These are phyloP conservation scores for Agriopis leucophaearia DNA, from an alignment of 2,888 invertebrate genomes.

Conservation along the genomic window DNA sequence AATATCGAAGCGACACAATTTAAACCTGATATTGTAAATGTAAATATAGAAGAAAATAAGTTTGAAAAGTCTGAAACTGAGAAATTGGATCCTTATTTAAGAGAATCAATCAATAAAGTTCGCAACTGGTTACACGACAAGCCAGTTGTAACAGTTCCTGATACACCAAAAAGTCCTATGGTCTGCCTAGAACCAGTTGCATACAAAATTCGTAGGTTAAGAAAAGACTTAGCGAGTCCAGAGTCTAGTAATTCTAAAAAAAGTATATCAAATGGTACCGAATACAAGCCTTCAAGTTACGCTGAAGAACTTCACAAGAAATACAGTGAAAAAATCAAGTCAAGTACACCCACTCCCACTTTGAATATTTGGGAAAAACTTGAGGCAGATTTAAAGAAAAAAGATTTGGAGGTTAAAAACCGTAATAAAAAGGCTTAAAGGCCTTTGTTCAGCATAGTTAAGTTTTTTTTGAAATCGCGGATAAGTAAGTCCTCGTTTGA, in stretches of 20 bases:
- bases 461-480: too few relatives aligned
- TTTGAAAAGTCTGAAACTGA: not conserved
- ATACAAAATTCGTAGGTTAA: slow-evolving; percentile 47
- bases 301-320: slow-evolving; percentile 55
- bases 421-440: slow-evolving; percentile 4
- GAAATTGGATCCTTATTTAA: not conserved
- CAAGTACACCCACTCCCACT: not conserved
- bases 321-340: slow-evolving; percentile 44
- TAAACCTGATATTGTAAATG: slow-evolving; percentile 10
- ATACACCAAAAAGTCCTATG: slow-evolving; percentile 30
- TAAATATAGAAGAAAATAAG: not conserved
- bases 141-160: slow-evolving; percentile 36
- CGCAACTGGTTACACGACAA: slow-evolving; percentile 55
- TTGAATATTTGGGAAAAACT: slow-evolving; percentile 50
- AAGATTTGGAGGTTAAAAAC: slow-evolving; percentile 35
- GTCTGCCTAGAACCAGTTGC: slow-evolving; percentile 47
- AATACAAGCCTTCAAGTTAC: slow-evolving; percentile 53
- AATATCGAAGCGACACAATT: slow-evolving; percentile 1
- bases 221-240: slow-evolving; percentile 46
- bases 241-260: slow-evolving; percentile 28
- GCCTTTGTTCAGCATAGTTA: not conserved
- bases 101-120: slow-evolving; percentile 42
- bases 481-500: too few relatives aligned
- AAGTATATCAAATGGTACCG: slow-evolving; percentile 28
- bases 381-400: slow-evolving; percentile 49